Conservation (phyloP, 2,888 invertebrate species). For the Drosophila meridiana region DNA sequence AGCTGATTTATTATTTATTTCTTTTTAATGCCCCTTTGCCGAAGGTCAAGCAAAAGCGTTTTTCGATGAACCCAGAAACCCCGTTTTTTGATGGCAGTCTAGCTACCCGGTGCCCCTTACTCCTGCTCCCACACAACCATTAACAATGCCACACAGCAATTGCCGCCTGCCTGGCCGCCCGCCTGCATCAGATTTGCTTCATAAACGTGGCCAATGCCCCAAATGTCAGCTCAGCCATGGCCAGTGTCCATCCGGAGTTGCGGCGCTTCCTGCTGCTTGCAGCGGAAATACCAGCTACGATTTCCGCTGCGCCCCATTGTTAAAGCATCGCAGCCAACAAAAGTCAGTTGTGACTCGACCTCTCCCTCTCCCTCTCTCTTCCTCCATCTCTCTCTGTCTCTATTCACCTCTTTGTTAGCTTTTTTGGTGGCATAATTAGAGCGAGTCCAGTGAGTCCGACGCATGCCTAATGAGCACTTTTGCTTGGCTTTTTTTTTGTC, state of each 20-base stretch:
- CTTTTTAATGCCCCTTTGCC: slow-evolving; percentile 71
- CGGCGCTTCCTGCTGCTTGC: slow-evolving; percentile 53
- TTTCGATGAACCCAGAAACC: slow-evolving; percentile 60
- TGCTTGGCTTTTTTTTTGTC: slow-evolving; percentile 45
- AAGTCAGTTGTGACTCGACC: slow-evolving; percentile 10
- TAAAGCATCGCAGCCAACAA: slow-evolving; percentile 33
- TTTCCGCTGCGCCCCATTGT: slow-evolving; percentile 52
- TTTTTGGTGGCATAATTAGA: slow-evolving; percentile 67
- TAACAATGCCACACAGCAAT: not conserved
- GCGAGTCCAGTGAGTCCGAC: slow-evolving; percentile 44
- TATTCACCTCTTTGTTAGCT: slow-evolving; percentile 4
- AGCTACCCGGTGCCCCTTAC: not conserved
- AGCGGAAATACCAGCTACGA: slow-evolving; percentile 71
- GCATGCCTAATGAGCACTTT: slow-evolving; percentile 72
- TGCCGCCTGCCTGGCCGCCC: slow-evolving; percentile 2
- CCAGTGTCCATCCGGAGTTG: slow-evolving; percentile 41
- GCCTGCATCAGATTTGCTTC: slow-evolving; percentile 36
- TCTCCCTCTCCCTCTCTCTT: not conserved
- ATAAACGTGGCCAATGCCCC: slow-evolving; percentile 39
- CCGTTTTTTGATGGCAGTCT: slow-evolving; percentile 41
- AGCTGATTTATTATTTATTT: slow-evolving; percentile 80
- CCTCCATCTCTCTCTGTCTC: too few relatives aligned
- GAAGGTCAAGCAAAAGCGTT: slow-evolving; percentile 72
- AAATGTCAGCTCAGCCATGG: slow-evolving; percentile 21
- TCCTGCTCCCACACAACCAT: not conserved